phyloP scores from a whole-genome alignment of 2,113 vertebrate species.

The Pseudonaja textilis region DNA sequence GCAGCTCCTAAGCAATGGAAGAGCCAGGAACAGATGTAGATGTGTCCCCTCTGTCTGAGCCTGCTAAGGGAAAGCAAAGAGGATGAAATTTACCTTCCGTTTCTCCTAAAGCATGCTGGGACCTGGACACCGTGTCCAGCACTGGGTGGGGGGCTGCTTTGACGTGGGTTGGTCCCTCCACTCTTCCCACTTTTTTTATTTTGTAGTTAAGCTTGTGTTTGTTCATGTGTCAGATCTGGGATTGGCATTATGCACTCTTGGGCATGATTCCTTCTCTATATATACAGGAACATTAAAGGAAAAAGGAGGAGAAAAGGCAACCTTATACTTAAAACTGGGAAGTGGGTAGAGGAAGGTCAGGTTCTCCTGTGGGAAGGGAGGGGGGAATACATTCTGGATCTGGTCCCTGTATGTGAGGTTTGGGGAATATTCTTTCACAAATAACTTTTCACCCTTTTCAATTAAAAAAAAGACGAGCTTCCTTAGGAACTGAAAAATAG shows the following conservation, averaged over 20 bases:
- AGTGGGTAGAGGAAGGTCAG: not conserved
- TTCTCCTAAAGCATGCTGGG: not conserved
- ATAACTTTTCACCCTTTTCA: not conserved
- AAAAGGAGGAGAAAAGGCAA: not conserved
- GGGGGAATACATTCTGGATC: not conserved
- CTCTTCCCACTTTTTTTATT: not conserved
- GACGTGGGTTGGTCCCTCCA: not conserved
- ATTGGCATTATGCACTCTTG: not conserved
- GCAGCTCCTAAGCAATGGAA: not conserved
- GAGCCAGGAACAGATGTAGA: not conserved
- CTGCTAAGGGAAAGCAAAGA: not conserved
- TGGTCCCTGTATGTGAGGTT: not conserved
- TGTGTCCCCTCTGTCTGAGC: not conserved
- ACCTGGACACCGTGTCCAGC: not conserved
- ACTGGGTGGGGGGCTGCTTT: not conserved
- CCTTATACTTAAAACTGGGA: not conserved
- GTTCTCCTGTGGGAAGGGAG: not conserved
- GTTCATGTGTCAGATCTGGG: not conserved
- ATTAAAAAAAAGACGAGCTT: not conserved
- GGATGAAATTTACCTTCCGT: not conserved
- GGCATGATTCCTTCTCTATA: not conserved
- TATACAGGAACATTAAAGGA: not conserved
- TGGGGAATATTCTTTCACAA: not conserved
- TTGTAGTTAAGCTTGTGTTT: not conserved
- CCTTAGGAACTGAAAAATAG: not conserved